Percentiles rank a stretch among this genome's conserved stretches.
These are phyloP conservation scores for Villa cingulata DNA, from an alignment of 2,888 invertebrate genomes.

Conservation along the genomic window DNA sequence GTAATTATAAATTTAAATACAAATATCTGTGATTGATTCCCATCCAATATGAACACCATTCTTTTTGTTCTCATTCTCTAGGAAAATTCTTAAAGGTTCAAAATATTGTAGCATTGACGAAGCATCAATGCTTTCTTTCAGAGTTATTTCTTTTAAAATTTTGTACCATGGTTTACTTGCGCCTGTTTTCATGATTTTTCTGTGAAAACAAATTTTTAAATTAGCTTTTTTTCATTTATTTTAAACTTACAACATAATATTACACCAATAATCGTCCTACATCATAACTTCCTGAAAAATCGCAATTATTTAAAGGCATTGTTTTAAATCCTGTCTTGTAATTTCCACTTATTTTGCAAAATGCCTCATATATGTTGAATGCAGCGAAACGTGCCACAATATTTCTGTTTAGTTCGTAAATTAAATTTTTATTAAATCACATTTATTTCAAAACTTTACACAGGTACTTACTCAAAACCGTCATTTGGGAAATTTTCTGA, in stretches of 20 bases:
- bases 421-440: not conserved
- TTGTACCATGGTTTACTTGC: constrained; percentile 67
- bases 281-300: constrained; percentile 61
- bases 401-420: not conserved
- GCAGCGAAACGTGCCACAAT: not conserved
- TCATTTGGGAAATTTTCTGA: not conserved
- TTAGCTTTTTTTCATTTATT: not conserved
- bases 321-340: constrained; percentile 52
- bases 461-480: constrained; percentile 1
- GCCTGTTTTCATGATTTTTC: constrained; percentile 43
- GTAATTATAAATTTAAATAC: no score
- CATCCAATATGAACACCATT: constrained; percentile 50
- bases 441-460: not conserved
- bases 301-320: constrained; percentile 66
- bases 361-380: constrained; percentile 21
- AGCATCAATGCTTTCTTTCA: constrained; percentile 54
- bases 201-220: not conserved
- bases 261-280: constrained; percentile 60
- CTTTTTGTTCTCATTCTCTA: constrained; percentile 54
- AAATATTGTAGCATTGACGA: constrained; percentile 69
- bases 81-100: constrained; percentile 60
- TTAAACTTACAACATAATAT: no score
- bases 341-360: constrained; percentile 62
- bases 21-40: no score
- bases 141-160: constrained; percentile 65